phyloP scores from a whole-genome alignment of 1,140 invertebrate species.

The Drosophila busckii region DNA sequence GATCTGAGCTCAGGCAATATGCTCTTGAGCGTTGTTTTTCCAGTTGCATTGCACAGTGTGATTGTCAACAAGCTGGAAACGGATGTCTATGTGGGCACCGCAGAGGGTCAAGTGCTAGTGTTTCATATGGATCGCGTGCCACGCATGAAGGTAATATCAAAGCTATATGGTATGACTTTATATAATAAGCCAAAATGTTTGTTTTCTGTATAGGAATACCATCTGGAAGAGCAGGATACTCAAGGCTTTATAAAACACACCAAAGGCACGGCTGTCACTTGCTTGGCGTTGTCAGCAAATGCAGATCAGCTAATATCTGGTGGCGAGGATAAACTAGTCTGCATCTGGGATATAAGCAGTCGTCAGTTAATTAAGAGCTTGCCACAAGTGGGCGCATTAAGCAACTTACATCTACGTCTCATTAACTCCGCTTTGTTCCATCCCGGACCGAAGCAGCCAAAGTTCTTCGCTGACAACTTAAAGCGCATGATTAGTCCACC shows the following conservation, averaged over 20 bases:
- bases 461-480: constrained; percentile 76
- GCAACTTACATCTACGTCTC: constrained; percentile 83
- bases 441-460: constrained; percentile 75
- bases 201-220: constrained; percentile 80
- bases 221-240: constrained; percentile 80
- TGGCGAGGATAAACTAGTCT: constrained; percentile 85
- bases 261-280: constrained; percentile 81
- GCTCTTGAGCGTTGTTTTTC: constrained; percentile 87
- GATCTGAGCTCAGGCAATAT: constrained; percentile 84
- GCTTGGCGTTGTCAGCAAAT: constrained; percentile 86
- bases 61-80: constrained; percentile 86
- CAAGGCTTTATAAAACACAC: constrained; percentile 85
- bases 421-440: constrained; percentile 79
- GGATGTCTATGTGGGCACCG: constrained; percentile 86
- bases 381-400: constrained; percentile 85
- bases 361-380: constrained; percentile 85
- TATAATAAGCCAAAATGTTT: not conserved
- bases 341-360: constrained; percentile 89
- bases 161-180: not conserved
- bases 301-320: constrained; percentile 86
- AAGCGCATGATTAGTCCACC: constrained; percentile 62
- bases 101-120: constrained; percentile 85
- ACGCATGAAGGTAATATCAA: constrained; percentile 77
- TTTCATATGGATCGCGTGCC: constrained; percentile 84
- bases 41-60: constrained; percentile 84